These are phyloP conservation scores for Apis cerana DNA, from an alignment of 1,140 invertebrate genomes.

Conservation along the genomic window DNA sequence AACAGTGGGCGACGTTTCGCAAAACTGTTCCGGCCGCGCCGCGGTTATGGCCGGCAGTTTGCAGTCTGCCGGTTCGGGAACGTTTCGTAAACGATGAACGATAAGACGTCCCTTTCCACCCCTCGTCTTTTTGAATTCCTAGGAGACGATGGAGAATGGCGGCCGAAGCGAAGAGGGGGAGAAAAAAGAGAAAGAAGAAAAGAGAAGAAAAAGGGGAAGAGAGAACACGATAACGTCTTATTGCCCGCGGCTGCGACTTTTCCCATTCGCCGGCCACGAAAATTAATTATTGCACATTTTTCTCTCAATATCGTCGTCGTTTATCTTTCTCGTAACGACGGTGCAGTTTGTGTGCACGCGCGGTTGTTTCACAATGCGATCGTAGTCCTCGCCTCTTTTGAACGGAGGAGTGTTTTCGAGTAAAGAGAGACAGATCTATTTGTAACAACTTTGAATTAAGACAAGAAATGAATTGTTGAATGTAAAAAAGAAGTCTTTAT, in stretches of 20 bases:
- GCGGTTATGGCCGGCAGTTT: conserved; percentile 62
- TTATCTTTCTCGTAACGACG: neutral
- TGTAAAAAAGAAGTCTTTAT: no score
- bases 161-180: neutral
- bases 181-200: neutral
- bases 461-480: no score
- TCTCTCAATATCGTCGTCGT: conserved; percentile 30
- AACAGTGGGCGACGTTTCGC: conserved; percentile 52
- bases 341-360: neutral
- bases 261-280: conserved; percentile 18
- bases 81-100: conserved; percentile 57
- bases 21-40: conserved; percentile 49
- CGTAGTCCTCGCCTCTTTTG: no score
- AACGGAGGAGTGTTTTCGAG: no score
- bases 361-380: no score
- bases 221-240: conserved; percentile 36
- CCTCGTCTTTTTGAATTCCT: conserved; percentile 49
- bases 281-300: conserved; percentile 28
- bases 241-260: conserved; percentile 21
- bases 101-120: conserved; percentile 50
- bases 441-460: no score
- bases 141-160: conserved; percentile 20
- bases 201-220: neutral
- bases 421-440: no score
- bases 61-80: conserved; percentile 59